These are phyloP conservation scores for Drepanosiphum platanoidis DNA, from an alignment of 2,888 invertebrate species.

Conservation along the genomic window DNA sequence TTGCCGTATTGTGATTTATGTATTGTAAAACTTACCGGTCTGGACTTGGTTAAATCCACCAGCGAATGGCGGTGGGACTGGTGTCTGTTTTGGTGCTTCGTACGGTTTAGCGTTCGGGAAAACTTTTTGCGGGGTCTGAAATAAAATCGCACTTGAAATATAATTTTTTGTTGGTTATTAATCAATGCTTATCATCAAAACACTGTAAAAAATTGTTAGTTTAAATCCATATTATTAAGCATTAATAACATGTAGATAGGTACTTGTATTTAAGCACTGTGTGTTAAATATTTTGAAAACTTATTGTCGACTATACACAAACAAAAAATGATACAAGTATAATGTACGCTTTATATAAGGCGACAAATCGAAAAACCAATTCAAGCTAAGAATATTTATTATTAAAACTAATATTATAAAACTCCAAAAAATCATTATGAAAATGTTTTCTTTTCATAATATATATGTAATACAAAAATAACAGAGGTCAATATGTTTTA, in stretches of 20 bases:
- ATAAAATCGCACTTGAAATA: not conserved
- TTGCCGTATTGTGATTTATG: no score
- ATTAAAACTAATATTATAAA: not conserved
- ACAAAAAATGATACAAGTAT: not conserved
- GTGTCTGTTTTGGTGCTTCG: slow-evolving; percentile 50
- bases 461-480: no score
- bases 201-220: slow-evolving; percentile 31
- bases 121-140: slow-evolving; percentile 34
- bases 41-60: slow-evolving; percentile 50
- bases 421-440: slow-evolving; percentile 1
- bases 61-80: slow-evolving; percentile 14
- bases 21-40: slow-evolving; percentile 21
- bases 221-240: slow-evolving; percentile 34
- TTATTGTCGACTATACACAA: not conserved
- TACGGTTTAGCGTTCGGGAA: slow-evolving; percentile 39
- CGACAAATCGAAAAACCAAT: slow-evolving; percentile 15
- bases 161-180: not conserved
- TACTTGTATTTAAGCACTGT: not conserved
- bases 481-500: not conserved
- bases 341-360: not conserved
- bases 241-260: slow-evolving; percentile 5
- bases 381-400: not conserved
- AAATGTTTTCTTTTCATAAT: slow-evolving; percentile 2
- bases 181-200: not conserved
- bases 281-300: not conserved